A percentile compares a stretch with the other conserved stretches of the same genome.
These are phyloP conservation scores for Fringilla coelebs DNA, from an alignment of 2,797 vertebrate genomes.

Conservation along the genomic window DNA sequence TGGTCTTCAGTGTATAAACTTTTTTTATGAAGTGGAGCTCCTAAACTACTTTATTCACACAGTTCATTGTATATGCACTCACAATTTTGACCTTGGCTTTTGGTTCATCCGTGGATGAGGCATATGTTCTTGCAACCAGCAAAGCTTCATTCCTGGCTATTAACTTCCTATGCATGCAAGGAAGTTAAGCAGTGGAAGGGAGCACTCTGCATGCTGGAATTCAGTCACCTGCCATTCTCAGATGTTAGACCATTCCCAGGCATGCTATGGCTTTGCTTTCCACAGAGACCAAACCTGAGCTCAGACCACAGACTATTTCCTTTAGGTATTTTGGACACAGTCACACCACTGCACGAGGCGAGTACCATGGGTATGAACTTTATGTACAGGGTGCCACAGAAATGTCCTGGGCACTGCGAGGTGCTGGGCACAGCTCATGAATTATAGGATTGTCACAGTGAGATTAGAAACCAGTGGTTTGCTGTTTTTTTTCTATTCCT, in stretches of 20 bases:
- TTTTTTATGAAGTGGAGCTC: neutral
- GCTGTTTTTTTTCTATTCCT: neutral
- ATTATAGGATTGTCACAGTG: neutral
- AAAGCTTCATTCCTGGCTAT: neutral
- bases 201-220: neutral
- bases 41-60: neutral
- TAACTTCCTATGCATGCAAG: neutral
- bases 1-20: neutral
- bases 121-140: neutral
- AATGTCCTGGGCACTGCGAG: neutral
- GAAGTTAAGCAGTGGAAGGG: neutral
- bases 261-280: neutral
- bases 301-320: neutral
- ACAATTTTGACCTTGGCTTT: neutral
- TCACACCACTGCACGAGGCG: neutral
- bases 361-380: neutral
- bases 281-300: neutral
- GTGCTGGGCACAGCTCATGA: neutral
- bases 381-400: neutral
- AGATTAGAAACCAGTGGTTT: neutral
- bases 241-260: neutral
- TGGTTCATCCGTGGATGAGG: neutral
- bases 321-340: neutral
- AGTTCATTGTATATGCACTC: neutral
- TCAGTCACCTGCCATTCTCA: neutral